Conservation (phyloP, 2,888 invertebrate species). For the Drosophila helvetica region DNA sequence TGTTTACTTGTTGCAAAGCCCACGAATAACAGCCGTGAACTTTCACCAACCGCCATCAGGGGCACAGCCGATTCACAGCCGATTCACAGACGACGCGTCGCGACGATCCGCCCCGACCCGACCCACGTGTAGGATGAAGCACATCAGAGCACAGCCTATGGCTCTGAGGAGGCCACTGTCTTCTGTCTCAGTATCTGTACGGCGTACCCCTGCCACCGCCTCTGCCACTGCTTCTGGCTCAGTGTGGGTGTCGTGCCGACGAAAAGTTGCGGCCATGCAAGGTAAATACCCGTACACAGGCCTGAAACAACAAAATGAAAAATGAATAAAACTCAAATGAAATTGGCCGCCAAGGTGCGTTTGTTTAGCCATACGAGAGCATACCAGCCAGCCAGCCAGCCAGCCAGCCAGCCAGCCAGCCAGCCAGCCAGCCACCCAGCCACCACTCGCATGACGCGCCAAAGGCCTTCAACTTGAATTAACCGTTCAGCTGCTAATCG, state of each 20-base stretch:
- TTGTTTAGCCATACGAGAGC: slow-evolving; percentile 59
- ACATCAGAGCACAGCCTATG: not conserved
- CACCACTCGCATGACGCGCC: not conserved
- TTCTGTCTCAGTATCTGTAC: not conserved
- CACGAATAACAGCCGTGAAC: slow-evolving; percentile 60
- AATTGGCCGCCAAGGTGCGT: slow-evolving; percentile 73
- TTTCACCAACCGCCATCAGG: slow-evolving; percentile 62
- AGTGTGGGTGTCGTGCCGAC: slow-evolving; percentile 26
- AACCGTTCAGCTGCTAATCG: slow-evolving; percentile 44
- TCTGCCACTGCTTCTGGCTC: not conserved
- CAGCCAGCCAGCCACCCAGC: too few species aligned
- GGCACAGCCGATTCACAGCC: slow-evolving; percentile 36
- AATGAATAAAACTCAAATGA: slow-evolving; percentile 63
- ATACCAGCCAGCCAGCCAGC: too few species aligned
- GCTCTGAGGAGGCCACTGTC: not conserved
- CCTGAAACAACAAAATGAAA: slow-evolving; percentile 46
- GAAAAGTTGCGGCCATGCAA: slow-evolving; percentile 37
- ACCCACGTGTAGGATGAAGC: slow-evolving; percentile 58
- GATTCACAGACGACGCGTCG: too few species aligned
- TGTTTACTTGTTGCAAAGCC: slow-evolving; percentile 40
- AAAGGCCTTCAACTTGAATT: slow-evolving; percentile 72
- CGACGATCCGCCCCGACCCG: too few species aligned
- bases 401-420: too few species aligned
- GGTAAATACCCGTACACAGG: slow-evolving; percentile 30
- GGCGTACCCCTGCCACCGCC: slow-evolving; percentile 43